Percentiles rank a stretch among this genome's conserved stretches.
Evolutionary conservation across 1,140 invertebrate species (phyloP).

Genomic region (Yoshiicerus persimilis): DNA sequence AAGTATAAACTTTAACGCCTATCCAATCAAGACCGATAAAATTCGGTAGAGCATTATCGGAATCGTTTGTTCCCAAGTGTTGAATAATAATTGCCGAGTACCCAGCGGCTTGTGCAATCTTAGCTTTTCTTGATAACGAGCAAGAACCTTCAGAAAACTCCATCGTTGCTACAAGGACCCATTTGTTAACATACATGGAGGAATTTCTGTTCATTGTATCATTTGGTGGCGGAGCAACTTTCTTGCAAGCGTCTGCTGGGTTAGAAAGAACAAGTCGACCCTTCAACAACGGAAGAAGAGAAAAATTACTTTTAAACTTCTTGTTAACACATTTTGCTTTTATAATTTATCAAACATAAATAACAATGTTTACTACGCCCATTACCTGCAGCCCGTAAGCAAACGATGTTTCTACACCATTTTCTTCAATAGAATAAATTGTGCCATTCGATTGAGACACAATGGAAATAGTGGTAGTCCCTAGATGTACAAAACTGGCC

Average conservation of each 20-base stretch:
- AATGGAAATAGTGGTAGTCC: background rate
- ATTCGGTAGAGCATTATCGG: background rate
- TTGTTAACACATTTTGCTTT: background rate
- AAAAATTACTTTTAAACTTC: background rate
- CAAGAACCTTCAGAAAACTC: background rate
- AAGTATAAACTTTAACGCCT: conserved; percentile 25
- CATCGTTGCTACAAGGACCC: conserved; percentile 15
- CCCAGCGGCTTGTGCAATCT: conserved; percentile 27
- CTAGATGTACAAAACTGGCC: background rate
- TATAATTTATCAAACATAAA: background rate
- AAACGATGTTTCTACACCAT: conserved; percentile 9
- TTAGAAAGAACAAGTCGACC: conserved; percentile 17
- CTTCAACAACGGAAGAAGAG: background rate
- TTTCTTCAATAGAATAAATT: conserved; percentile 26
- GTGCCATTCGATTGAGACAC: conserved; percentile 29
- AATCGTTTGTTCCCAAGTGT: conserved; percentile 3
- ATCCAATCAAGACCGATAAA: conserved; percentile 39
- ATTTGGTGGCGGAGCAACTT: background rate
- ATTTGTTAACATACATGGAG: background rate
- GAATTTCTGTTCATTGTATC: background rate
- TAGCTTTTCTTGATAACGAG: conserved; percentile 24
- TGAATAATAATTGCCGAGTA: conserved; percentile 32
- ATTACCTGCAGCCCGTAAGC: conserved; percentile 27
- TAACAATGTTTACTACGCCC: background rate
- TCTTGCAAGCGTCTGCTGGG: conserved; percentile 18